Evolutionary conservation across 2,888 invertebrate genomes (phyloP), one percentile per base, ranked within the genome.

Genomic region (Beris chalybata): DNA sequence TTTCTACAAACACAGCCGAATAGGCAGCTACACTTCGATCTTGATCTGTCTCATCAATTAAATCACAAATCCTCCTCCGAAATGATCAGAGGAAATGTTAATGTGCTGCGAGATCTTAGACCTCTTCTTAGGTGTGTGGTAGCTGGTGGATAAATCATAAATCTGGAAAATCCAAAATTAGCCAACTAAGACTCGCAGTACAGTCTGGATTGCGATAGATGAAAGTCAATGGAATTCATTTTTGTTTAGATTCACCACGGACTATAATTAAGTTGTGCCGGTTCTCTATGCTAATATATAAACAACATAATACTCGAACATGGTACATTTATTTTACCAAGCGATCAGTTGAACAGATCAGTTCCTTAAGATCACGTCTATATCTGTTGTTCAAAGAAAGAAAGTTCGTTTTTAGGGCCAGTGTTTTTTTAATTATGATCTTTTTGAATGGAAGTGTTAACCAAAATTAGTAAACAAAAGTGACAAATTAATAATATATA

Each of bases 211-310:
- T 4, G 13, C 56, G 43, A 43, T 6, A 56, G 56, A 56, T 56
- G 29, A 56, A 56, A 56, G 56, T 56, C 56, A 32, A 32, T 56
- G 56, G 43, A 56, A 56, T 56, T 13, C 43, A 56, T 56, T n/a
- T 56, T 56, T 56, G 30, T 56, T 56, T 32, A 6, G 56, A 54
- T 56, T 12, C 15, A 56, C 9, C 9, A 22, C 22, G 56, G 32
- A 43, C 55, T 55, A 55, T 55, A 55, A 55, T 32, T 56, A 53
- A 53, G 22, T 22, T 48, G 48, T 48, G 7, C 56, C 15, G 43
- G 15, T 38, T 43, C 11, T 22, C 22, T 15, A 43, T 56, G 56
- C 43, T 5, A 15, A 56, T n/a, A 43, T 43, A 30, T 56, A 56
- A 56, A 56, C 56, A 56, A 56, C 32, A 56, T 30, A 15, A 38